Evolutionary conservation across 1,140 invertebrate species (phyloP).

Genomic region (Kradibia gibbosae): DNA sequence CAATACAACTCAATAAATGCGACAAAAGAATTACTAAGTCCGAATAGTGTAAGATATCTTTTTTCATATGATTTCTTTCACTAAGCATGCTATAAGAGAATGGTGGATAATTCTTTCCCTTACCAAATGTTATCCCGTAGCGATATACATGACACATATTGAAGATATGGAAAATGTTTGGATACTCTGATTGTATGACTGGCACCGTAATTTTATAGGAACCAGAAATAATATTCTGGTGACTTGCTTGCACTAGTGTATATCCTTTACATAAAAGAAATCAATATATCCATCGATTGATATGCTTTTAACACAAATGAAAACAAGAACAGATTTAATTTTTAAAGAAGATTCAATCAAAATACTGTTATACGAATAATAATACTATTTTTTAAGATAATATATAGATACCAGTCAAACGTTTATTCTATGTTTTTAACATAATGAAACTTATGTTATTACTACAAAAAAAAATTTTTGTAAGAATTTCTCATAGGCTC

Average conservation of each 20-base stretch:
- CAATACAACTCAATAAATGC: conserved; percentile 33
- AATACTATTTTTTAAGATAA: conserved; percentile 30
- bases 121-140: neutral
- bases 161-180: neutral
- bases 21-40: neutral
- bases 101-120: conserved; percentile 36
- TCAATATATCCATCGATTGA: conserved; percentile 34
- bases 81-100: conserved; percentile 21
- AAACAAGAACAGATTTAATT: neutral
- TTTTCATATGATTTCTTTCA: conserved; percentile 45
- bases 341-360: neutral
- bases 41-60: neutral
- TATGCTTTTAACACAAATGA: neutral
- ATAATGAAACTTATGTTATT: neutral
- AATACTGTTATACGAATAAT: conserved; percentile 40
- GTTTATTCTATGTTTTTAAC: neutral
- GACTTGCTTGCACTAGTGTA: neutral
- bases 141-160: neutral
- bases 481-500: too few relatives aligned
- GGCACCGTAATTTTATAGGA: conserved; percentile 31
- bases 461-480: neutral
- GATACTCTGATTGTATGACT: neutral
- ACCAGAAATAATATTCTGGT: conserved; percentile 52
- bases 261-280: neutral
- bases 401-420: too few relatives aligned